Evolutionary conservation across 92 coral and sea anemone species (phyloP).

Genomic region (Ricordea florida): DNA sequence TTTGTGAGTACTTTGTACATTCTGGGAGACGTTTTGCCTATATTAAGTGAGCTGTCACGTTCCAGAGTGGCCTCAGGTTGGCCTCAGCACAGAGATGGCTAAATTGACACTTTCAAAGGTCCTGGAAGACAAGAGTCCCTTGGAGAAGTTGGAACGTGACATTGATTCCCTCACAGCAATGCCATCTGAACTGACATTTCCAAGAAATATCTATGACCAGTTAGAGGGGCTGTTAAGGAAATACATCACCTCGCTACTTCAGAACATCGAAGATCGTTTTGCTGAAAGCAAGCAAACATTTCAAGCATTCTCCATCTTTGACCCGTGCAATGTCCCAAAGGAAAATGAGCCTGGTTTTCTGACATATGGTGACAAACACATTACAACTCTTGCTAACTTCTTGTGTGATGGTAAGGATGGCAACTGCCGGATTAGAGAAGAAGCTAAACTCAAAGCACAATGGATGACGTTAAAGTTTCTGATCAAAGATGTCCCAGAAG

Average conservation of each 20-base stretch:
- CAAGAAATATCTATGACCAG: constrained; percentile 35
- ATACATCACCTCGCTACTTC: constrained; percentile 18
- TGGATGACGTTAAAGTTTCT: constrained; percentile 34
- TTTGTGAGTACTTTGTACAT: constrained; percentile 31
- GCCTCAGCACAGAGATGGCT: constrained; percentile 22
- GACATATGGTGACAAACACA: constrained; percentile 33
- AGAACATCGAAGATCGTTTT: constrained; percentile 37
- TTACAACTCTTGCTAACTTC: constrained; percentile 36
- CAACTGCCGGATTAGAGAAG: constrained; percentile 33
- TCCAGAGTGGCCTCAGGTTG: constrained; percentile 28
- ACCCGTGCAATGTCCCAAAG: constrained; percentile 48
- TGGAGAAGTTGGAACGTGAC: constrained; percentile 40
- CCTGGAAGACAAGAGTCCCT: constrained; percentile 28
- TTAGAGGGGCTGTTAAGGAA: constrained; percentile 21
- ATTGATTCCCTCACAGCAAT: constrained; percentile 14
- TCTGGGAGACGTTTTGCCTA: constrained; percentile 34
- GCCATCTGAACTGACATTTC: constrained; percentile 36
- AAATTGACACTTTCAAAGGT: constrained; percentile 26
- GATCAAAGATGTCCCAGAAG: constrained; percentile 36
- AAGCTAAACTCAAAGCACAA: constrained; percentile 31
- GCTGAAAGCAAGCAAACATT: constrained; percentile 40
- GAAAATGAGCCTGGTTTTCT: constrained; percentile 37
- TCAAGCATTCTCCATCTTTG: constrained; percentile 47
- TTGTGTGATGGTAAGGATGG: constrained; percentile 29
- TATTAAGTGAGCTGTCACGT: constrained; percentile 32